Base-by-base conservation (phyloP, 2,113 vertebrate genomes). In the Calcarius ornatus region DNA sequence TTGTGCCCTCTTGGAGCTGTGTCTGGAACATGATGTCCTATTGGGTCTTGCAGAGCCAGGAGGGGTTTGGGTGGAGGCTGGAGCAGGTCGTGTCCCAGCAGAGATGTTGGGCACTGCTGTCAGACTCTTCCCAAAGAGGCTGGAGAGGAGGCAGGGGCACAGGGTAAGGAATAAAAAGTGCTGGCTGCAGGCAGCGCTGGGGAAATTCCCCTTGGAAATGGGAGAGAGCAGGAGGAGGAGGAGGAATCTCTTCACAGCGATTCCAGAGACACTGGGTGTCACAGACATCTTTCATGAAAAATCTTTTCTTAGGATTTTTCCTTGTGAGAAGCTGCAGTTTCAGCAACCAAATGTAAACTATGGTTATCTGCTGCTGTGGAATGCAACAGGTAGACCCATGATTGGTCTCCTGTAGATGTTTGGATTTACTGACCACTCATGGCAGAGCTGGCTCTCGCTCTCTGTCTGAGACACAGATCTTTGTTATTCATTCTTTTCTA, bases 181-280 rank as follows among this genome's bases (percentile, higher is more conserved):
- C 1, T 4, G 47, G 6, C 3, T 84, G 45, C 38, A 64, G 33
- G 42, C 20, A 8, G 23, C 33, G 23, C 16, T 0, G 15, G 15
- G 24, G 27, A 53, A 51, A n/a, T 4, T 8, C 57, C 54, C 3
- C 1, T 8, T 59, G 40, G 47, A 23, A 56, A 7, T 0, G 0
- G n/a, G 15, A 71, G 38, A 25, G 30, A 54, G 19, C 10, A 30
- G 18, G 6, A 48, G 25, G 20, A 66, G 25, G 30, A 59, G 16
- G 21, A 65, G 19, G 25, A 43, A 37, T 43, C 18, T 15, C 21
- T n/a, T 56, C 15, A 4, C 27, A 15, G 2, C 7, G 28, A 14
- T 68, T 18, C n/a, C 53, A 53, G 30, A 27, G 23, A 30, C 40
- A 17, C 15, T 11, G 11, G 3, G 35, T n/a, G n/a, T n/a, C n/a